Base-by-base conservation (phyloP, 1,140 invertebrate genomes). In the Musca vetustissima region DNA sequence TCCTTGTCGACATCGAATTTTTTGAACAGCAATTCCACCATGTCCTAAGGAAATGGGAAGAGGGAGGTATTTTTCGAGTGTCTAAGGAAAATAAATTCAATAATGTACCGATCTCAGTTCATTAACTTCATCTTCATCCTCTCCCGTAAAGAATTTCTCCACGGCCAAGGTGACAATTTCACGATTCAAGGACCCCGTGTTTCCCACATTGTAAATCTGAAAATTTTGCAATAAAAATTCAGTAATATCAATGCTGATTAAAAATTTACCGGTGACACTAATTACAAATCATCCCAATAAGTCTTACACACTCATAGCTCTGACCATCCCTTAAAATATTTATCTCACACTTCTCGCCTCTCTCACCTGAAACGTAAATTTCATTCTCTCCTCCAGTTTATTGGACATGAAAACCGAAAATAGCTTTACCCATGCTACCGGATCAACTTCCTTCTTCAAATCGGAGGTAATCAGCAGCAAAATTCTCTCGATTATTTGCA, bases 1-100 rank as follows among this genome's bases (percentile, higher is more conserved):
- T 96, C 93, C 68, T 91, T 87, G 78, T 95, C 93, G 1, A 85
- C 67, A 76, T 96, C 93, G 83, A 95, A 86, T 71, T 91, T 90
- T 68, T 90, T 90, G 21, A 93, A 82, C 68, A 93, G 84, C 24
- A 93, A 86, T 71, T 96, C 94, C n/a, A 93, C 89, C 76, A 96
- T 84, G 74, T 96, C 94, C 87, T 80, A 22, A 1, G 50, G 24
- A 15, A 3, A 59, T 14, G 19, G 21, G n/a, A 32, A 32, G 36
- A 64, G 36, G 1, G 19, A 28, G 3, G 28, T 28, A n/a, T n/a
- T n/a, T 28, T 28, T 28, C 8, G 8, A 64, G 15, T 11, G 9
- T 19, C 24, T 14, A 2, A 64, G 14, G 22, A 4, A 14, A 17
- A 11, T 9, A n/a, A 19, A 55, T 11, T 11, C 11, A n/a, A 14